phyloP scores from a whole-genome alignment of 2,888 invertebrate species.

The Petrophora chlorosata region DNA sequence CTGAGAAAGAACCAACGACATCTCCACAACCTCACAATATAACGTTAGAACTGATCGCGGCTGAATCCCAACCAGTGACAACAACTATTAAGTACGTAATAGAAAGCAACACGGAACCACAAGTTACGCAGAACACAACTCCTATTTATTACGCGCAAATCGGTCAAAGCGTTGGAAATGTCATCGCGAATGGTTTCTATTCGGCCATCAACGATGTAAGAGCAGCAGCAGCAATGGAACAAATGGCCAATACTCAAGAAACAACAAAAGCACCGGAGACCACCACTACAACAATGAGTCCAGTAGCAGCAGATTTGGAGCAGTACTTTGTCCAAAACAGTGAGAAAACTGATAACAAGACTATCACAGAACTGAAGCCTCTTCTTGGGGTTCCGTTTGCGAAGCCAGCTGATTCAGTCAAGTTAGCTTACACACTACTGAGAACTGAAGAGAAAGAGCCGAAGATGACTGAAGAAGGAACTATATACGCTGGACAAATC shows the following conservation, averaged over 20 bases:
- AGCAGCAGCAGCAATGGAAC: constrained; percentile 84
- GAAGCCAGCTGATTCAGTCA: constrained; percentile 64
- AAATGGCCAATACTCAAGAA: constrained; percentile 83
- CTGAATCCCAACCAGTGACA: constrained; percentile 58
- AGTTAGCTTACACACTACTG: constrained; percentile 69
- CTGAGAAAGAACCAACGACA: constrained; percentile 58
- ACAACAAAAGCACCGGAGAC: constrained; percentile 47
- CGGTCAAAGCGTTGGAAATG: constrained; percentile 65
- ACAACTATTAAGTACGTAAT: constrained; percentile 62
- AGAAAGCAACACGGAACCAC: constrained; percentile 56
- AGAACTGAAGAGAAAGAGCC: constrained; percentile 61
- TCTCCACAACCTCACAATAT: constrained; percentile 51
- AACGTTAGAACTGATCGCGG: constrained; percentile 51
- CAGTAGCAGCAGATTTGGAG: constrained; percentile 52
- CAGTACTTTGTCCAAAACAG: constrained; percentile 55
- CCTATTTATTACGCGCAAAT: constrained; percentile 79
- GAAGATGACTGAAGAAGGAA: constrained; percentile 61
- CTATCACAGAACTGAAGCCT: constrained; percentile 59
- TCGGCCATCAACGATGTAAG: constrained; percentile 85
- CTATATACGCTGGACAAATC: constrained; percentile 71
- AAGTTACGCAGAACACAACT: constrained; percentile 48
- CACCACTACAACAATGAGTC: constrained; percentile 52
- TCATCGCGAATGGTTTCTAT: constrained; percentile 76
- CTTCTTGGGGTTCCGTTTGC: constrained; percentile 64
- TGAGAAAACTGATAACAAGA: constrained; percentile 51